Evolutionary conservation across 2,888 invertebrate genomes (phyloP).

Genomic region (Chironomus tentans): DNA sequence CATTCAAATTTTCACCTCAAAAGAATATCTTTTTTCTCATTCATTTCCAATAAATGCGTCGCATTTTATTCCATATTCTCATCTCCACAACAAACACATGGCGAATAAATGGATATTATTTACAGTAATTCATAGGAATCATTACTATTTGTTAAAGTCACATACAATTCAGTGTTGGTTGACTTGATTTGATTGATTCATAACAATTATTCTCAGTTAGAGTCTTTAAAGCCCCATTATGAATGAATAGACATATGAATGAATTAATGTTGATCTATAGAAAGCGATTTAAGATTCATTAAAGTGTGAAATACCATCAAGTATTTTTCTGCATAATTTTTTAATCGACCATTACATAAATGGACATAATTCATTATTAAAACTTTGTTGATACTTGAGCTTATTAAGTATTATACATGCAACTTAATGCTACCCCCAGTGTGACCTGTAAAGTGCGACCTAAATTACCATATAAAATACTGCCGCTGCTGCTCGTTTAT

Average conservation of each 20-base stretch:
- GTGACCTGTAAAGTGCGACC: neutral
- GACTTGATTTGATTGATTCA: neutral
- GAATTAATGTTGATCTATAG: no score
- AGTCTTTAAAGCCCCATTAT: no score
- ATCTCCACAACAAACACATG: no score
- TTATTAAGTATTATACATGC: neutral
- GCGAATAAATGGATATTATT: no score
- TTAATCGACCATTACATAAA: neutral
- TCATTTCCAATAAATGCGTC: no score
- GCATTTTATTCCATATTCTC: no score
- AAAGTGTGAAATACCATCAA: neutral
- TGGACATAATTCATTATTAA: neutral
- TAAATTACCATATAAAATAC: neutral
- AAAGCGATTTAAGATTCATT: no score
- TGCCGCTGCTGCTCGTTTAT: no score
- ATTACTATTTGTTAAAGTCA: neutral
- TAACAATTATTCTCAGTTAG: neutral
- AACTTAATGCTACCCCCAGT: neutral
- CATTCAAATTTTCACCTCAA: neutral
- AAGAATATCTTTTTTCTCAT: neutral
- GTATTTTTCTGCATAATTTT: neutral
- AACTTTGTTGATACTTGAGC: neutral
- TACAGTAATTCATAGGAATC: no score
- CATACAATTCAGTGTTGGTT: neutral
- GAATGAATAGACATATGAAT: no score